Evolutionary conservation across 2,113 vertebrate species (phyloP).

Genomic region (Cygnus buccinator): DNA sequence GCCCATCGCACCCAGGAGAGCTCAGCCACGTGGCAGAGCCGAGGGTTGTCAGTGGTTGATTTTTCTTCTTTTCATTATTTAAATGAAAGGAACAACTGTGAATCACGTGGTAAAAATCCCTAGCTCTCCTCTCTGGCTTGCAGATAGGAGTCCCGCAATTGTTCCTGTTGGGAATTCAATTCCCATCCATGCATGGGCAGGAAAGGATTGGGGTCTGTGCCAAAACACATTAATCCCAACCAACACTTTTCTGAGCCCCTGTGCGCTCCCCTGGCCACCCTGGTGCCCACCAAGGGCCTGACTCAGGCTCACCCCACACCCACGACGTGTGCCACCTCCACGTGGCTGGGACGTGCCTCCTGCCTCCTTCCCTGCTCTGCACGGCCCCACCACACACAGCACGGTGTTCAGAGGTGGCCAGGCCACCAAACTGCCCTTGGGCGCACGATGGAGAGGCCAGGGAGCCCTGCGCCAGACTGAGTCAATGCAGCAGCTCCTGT

Average conservation of each 20-base stretch:
- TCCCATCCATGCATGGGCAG: conserved; percentile 47
- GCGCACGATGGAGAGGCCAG: rapidly evolving
- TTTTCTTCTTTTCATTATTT: not conserved
- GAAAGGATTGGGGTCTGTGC: conserved; percentile 17
- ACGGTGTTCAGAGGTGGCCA: rapidly evolving
- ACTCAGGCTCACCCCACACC: not conserved
- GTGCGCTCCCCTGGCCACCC: not conserved
- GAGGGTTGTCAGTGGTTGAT: not conserved
- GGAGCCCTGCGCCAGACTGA: not conserved
- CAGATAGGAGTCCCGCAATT: not conserved
- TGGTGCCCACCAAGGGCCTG: not conserved
- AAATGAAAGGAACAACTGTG: conserved; percentile 41
- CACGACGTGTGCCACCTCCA: not conserved
- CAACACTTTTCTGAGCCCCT: not conserved
- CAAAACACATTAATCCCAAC: not conserved
- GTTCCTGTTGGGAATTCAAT: conserved; percentile 47
- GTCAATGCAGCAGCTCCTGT: rapidly evolving
- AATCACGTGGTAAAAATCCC: conserved; percentile 47
- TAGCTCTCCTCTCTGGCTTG: not conserved
- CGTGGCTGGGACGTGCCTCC: not conserved
- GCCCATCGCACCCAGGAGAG: not conserved
- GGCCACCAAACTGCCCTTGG: not conserved
- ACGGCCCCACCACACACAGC: rapidly evolving
- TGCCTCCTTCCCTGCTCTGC: not conserved
- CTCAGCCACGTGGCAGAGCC: not conserved